Conservation (phyloP, 2,888 invertebrate genomes). For the Neoaliturus tenellus region DNA sequence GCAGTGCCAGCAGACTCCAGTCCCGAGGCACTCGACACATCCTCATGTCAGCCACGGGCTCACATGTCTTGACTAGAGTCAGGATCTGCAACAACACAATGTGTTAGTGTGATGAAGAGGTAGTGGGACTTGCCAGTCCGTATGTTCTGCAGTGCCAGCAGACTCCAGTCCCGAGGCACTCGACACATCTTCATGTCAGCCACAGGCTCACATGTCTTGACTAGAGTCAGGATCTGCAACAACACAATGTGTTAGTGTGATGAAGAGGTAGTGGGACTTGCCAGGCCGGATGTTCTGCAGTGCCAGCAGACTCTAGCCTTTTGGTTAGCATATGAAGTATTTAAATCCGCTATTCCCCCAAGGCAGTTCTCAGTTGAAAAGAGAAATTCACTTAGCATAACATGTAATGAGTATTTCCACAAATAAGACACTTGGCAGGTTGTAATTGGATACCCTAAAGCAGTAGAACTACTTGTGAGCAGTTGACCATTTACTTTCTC, state of each 20-base stretch:
- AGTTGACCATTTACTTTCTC: no score
- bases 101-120: not conserved
- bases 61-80: conserved; percentile 95
- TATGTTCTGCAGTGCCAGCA: conserved; percentile 92
- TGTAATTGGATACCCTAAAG: no score
- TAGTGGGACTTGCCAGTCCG: not conserved
- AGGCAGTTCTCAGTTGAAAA: no score
- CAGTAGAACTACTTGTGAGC: no score
- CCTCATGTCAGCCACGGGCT: conserved; percentile 94
- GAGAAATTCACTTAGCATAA: no score
- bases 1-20: conserved; percentile 93
- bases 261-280: conserved; percentile 76
- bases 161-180: conserved; percentile 93
- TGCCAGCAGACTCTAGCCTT: conserved; percentile 94
- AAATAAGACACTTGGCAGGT: conserved; percentile 56
- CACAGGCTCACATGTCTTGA: conserved; percentile 97
- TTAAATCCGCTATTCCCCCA: no score
- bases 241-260: conserved; percentile 72
- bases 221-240: conserved; percentile 85
- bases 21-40: conserved; percentile 91
- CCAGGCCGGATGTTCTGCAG: conserved; percentile 84
- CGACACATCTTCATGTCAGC: conserved; percentile 92
- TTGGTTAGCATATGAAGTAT: no score
- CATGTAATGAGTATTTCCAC: no score
- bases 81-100: conserved; percentile 78